Evolutionary conservation across 2,113 vertebrate genomes (phyloP), one percentile per base, ranked within the genome.

Genomic region (Erythrocercus mccallii): DNA sequence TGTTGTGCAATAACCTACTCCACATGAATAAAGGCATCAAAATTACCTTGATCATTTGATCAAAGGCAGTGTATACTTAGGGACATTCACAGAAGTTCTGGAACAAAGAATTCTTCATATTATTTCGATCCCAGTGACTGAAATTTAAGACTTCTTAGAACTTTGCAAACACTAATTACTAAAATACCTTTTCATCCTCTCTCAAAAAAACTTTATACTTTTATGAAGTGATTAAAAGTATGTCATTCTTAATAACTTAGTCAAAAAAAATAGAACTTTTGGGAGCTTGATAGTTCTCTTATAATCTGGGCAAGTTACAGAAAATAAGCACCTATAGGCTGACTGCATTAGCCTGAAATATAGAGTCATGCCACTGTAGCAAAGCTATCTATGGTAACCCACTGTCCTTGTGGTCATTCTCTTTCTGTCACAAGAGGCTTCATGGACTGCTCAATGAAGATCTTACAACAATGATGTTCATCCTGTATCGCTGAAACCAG

Each of bases 61-160:
- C 70, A 89, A 84, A 81, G 62, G 5, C 45, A 81, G 31, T 50
- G 9, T 69, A 42, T 25, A 57, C 33, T 48, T 73, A 35, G 16
- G 45, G 40, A 66, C n/a, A 35, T 77, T 85, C 77, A 79, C 20
- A 88, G n/a, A 87, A 89, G 58, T 73, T 87, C 57, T 82, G 30
- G 48, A 76, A 87, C 25, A 81, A 30, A 76, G 51, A 79, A 50
- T 53, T 87, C 72, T 87, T 78, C 22, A 28, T 85, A 64, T 30
- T 68, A 48, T 84, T 92, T 86, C 88, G 70, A 72, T 58, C 33
- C 31, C 1, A 1, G 37, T 40, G 23, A 50, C 42, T 73, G 84
- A 82, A 90, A 90, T 95, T 78, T 90, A 87, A 30, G 33, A 70
- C 37, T 94, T 62, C 42, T 71, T 76, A 88, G 70, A 92, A 92